A percentile compares a stretch with the other conserved stretches of the same genome.
phyloP scores from a whole-genome alignment of 2,888 invertebrate genomes.

The Galeruca laticollis region DNA sequence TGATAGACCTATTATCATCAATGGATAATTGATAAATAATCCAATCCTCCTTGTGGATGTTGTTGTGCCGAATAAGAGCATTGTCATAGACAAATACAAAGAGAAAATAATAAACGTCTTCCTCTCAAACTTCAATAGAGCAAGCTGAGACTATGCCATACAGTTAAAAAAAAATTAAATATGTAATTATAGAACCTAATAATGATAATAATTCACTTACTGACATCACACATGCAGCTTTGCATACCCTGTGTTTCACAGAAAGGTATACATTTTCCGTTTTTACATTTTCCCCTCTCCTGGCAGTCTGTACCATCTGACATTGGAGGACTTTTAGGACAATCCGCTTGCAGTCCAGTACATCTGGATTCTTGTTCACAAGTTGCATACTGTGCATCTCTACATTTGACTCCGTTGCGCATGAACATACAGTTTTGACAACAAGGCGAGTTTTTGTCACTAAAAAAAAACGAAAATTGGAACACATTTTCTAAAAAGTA shows the following conservation, averaged over 20 bases:
- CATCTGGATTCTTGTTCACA: constrained; percentile 94
- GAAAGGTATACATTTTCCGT: constrained; percentile 93
- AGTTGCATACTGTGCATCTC: constrained; percentile 90
- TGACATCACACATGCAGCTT: constrained; percentile 97
- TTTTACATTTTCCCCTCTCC: constrained; percentile 90
- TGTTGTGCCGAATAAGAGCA: too few relatives aligned
- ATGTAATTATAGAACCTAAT: neutral
- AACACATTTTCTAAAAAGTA: neutral
- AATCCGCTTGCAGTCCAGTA: constrained; percentile 84
- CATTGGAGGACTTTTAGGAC: constrained; percentile 89
- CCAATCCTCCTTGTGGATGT: too few relatives aligned
- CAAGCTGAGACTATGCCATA: too few relatives aligned
- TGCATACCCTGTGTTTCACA: constrained; percentile 94
- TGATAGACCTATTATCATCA: too few relatives aligned
- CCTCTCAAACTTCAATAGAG: too few relatives aligned
- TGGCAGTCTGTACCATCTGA: constrained; percentile 89
- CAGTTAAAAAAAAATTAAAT: too few relatives aligned
- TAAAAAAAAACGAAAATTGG: constrained; percentile 65
- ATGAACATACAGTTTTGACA: constrained; percentile 93
- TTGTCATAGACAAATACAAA: too few relatives aligned
- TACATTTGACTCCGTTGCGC: constrained; percentile 84
- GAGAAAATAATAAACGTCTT: too few relatives aligned
- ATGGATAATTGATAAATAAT: too few relatives aligned
- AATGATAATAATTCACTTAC: constrained; percentile 68
- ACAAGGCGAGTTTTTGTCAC: constrained; percentile 96